Evolutionary conservation across 92 coral and sea anemone genomes (phyloP), one percentile per base, ranked within the genome.

Genomic region (Porites lobata): DNA sequence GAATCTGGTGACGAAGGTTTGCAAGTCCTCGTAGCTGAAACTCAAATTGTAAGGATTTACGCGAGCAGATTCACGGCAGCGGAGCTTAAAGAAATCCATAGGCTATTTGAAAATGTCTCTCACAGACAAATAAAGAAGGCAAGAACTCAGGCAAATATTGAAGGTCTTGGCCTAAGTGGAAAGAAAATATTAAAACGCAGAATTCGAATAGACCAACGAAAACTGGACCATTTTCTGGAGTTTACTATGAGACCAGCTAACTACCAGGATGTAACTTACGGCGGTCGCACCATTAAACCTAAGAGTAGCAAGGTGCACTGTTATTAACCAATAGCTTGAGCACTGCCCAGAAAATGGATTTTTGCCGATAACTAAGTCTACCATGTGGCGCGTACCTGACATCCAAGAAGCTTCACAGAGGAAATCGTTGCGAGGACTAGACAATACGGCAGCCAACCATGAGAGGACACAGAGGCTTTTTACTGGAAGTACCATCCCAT

Each of bases 361-460:
- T 78, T 67, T 69, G 32, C 90, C 92, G 50, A 10, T 92, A 58
- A 92, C 92, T 50, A 57, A 88, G 6, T 79, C 92, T 14, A 53
- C 95, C 58, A 79, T 92, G 92, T 88, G 90, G 90, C 80, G 92
- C 56, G 88, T 92, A 8, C 90, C 84, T 43, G 95, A 88, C 9
- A 90, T 88, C 43, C 91, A 82, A 53, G 92, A 88, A 78, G 94
- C 94, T 29, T 88, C 78, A 12, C 92, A 91, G 68, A 69, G 86
- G 75, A 91, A 91, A 54, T 88, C 95, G 54, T 65, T 88, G 86
- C 66, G 83, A 88, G 95, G 95, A 12, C 92, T 88, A n/a, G 95
- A 92, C 76, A 92, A 92, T 61, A 92, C 92, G 14, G 95, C 95
- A 38, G 89, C 91, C 20, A 88, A 89, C 53, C 24, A 22, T 22